Conservation (phyloP, 2,888 invertebrate species). For the Cancer borealis region DNA sequence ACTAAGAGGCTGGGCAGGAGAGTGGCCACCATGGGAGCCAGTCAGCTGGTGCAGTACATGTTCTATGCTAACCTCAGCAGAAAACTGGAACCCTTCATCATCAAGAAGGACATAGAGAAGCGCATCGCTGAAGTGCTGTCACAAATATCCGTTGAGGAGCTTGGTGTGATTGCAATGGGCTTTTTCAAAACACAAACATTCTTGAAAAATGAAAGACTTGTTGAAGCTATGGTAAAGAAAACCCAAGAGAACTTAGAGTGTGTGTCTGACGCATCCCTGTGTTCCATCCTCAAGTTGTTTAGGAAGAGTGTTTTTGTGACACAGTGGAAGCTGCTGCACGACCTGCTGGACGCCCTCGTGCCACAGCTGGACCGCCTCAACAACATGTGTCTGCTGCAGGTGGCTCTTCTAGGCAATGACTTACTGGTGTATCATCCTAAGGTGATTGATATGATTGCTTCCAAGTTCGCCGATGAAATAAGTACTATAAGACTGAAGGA, state of each 20-base stretch:
- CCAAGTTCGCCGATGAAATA: conserved; percentile 82
- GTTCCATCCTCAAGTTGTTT: conserved; percentile 84
- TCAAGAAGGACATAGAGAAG: conserved; percentile 86
- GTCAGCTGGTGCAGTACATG: conserved; percentile 85
- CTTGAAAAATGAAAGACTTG: conserved; percentile 82
- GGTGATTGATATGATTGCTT: conserved; percentile 82
- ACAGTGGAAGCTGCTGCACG: conserved; percentile 80
- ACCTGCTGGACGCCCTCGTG: conserved; percentile 83
- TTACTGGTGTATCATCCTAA: conserved; percentile 81
- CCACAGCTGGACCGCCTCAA: conserved; percentile 84
- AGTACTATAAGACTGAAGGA: conserved; percentile 85
- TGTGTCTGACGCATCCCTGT: conserved; percentile 85
- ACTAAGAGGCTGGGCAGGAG: conserved; percentile 83
- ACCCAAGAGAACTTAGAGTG: conserved; percentile 82
- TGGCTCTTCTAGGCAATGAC: conserved; percentile 84
- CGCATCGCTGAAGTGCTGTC: conserved; percentile 82
- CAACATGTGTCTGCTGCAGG: conserved; percentile 84
- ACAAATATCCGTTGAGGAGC: conserved; percentile 84
- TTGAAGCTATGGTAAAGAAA: conserved; percentile 82
- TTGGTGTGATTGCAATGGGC: conserved; percentile 87
- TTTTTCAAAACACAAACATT: conserved; percentile 88
- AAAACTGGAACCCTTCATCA: conserved; percentile 81
- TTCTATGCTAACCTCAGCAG: conserved; percentile 85
- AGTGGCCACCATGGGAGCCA: conserved; percentile 83
- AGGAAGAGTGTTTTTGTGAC: conserved; percentile 68